phyloP scores from a whole-genome alignment of 1,140 invertebrate genomes.

The Eubasilissa regina region DNA sequence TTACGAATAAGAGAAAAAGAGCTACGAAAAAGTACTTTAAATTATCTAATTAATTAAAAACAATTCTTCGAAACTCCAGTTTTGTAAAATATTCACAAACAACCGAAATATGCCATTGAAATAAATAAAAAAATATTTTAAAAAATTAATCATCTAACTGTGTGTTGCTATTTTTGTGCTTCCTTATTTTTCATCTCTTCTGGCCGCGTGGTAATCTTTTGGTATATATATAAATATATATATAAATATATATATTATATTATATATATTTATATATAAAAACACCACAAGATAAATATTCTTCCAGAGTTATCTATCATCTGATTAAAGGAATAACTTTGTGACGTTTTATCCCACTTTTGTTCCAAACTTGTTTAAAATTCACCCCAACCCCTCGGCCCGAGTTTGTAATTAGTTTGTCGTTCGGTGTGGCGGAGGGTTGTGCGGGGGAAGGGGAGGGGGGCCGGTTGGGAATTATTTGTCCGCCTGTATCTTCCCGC shows the following conservation, averaged over 20 bases:
- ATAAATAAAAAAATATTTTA: too few species aligned
- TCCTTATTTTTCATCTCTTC: background rate
- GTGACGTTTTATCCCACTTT: constrained; percentile 44
- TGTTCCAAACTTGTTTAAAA: constrained; percentile 46
- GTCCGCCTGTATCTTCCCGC: constrained; percentile 11
- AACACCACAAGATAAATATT: constrained; percentile 27
- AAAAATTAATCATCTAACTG: too few species aligned
- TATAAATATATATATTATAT: too few species aligned
- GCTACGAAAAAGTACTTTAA: too few species aligned
- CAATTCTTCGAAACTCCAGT: too few species aligned
- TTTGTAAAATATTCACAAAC: too few species aligned
- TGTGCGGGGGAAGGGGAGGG: background rate
- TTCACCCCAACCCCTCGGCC: constrained; percentile 31
- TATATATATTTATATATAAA: too few species aligned
- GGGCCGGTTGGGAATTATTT: constrained; percentile 33
- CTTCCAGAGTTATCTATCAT: constrained; percentile 44
- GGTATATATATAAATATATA: too few species aligned
- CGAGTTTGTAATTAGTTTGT: constrained; percentile 48
- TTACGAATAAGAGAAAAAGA: too few species aligned
- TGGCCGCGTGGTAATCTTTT: background rate
- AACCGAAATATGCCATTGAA: too few species aligned
- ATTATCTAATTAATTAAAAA: too few species aligned
- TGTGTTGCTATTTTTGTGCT: background rate
- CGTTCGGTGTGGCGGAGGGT: background rate
- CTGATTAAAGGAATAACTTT: constrained; percentile 44